Percentiles rank a stretch among this genome's conserved stretches.
Evolutionary conservation across 2,888 invertebrate genomes (phyloP).

Genomic region (Aleiodes leptofemur): DNA sequence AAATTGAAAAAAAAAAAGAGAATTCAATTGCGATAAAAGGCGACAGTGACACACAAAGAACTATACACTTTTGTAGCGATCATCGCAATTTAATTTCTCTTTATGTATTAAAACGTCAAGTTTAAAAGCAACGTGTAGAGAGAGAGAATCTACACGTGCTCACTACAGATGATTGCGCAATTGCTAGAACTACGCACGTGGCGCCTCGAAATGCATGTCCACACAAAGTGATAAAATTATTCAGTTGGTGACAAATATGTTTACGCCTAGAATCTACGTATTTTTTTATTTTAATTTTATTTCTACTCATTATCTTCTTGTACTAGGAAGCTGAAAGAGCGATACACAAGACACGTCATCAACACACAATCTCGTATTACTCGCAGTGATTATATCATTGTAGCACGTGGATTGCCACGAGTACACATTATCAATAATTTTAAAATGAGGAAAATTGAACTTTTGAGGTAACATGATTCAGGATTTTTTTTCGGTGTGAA

Average conservation of each 20-base stretch:
- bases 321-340: constrained; percentile 56
- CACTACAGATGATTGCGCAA: constrained; percentile 32
- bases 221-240: constrained; percentile 11
- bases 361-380: background rate
- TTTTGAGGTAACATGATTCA: too few species aligned
- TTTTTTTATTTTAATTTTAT: background rate
- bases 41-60: constrained; percentile 27
- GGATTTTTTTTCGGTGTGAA: too few species aligned
- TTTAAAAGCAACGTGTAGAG: too few species aligned
- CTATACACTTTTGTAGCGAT: constrained; percentile 21
- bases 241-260: constrained; percentile 17
- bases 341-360: constrained; percentile 24
- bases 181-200: constrained; percentile 31
- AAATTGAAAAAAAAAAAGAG: background rate
- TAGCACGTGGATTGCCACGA: constrained; percentile 26
- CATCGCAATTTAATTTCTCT: constrained; percentile 24
- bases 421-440: background rate
- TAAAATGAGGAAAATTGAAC: too few species aligned
- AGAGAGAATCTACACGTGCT: constrained; percentile 25
- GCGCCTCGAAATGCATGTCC: background rate
- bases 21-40: background rate
- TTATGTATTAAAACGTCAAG: background rate
- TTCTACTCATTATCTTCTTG: constrained; percentile 24
- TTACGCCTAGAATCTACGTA: constrained; percentile 19
- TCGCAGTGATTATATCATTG: too few species aligned